Percentiles rank a stretch among this genome's conserved stretches.
These are phyloP conservation scores for Albula glossodonta DNA, from an alignment of 2,113 vertebrate genomes.

Conservation along the genomic window DNA sequence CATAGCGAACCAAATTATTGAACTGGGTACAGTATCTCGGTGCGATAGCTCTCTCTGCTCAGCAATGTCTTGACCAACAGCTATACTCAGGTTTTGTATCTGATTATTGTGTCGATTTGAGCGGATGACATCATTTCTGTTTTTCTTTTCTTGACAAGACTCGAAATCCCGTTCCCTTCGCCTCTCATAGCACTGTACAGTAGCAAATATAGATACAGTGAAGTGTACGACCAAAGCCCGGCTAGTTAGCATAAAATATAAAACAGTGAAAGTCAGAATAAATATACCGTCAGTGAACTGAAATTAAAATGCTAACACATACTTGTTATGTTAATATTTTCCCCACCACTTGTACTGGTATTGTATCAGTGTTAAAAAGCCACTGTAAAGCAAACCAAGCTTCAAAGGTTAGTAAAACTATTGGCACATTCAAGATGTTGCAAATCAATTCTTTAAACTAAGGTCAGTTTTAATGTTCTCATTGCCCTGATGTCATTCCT, in stretches of 20 bases:
- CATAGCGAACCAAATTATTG: conserved; percentile 58
- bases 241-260: too few species aligned
- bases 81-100: background rate
- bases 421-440: background rate
- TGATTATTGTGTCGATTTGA: background rate
- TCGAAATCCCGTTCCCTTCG: background rate
- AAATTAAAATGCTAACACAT: too few species aligned
- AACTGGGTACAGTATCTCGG: conserved; percentile 22
- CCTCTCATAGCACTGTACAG: conserved; percentile 46
- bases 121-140: too few species aligned
- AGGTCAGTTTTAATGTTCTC: background rate
- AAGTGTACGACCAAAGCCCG: background rate
- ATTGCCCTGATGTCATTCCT: too few species aligned
- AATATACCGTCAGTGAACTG: too few species aligned
- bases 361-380: too few species aligned
- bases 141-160: background rate
- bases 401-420: background rate
- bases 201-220: background rate
- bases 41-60: background rate
- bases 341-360: too few species aligned
- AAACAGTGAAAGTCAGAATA: too few species aligned
- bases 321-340: too few species aligned
- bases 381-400: background rate
- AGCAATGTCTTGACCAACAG: background rate
- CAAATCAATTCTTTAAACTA: background rate